Percentiles rank a stretch among this genome's conserved stretches.
Conservation (phyloP, 2,888 invertebrate species). For the Mimas tiliae region DNA sequence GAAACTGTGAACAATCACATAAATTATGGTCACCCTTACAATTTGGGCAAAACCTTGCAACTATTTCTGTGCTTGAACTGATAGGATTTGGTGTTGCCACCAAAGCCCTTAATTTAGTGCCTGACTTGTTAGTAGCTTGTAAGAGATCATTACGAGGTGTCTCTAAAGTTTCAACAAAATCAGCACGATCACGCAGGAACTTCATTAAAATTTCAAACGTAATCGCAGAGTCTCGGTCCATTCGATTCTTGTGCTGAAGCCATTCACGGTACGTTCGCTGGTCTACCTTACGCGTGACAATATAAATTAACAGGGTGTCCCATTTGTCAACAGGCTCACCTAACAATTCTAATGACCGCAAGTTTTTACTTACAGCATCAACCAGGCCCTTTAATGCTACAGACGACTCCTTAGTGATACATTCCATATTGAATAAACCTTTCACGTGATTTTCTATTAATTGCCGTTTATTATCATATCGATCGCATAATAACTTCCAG, state of each 20-base stretch:
- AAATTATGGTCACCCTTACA: too few species aligned
- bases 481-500: constrained; percentile 37
- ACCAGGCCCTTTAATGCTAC: not conserved
- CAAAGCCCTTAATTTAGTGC: too few species aligned
- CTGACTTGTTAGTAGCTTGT: too few species aligned
- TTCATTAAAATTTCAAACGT: not conserved
- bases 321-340: constrained; percentile 28
- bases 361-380: constrained; percentile 28
- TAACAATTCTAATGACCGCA: constrained; percentile 26
- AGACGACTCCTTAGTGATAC: constrained; percentile 1
- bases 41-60: too few species aligned
- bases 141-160: not conserved
- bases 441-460: constrained; percentile 21
- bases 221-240: not conserved
- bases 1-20: too few species aligned
- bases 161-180: constrained; percentile 19
- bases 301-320: constrained; percentile 28
- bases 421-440: not conserved
- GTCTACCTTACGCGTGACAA: constrained; percentile 28
- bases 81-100: too few species aligned
- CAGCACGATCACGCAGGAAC: constrained; percentile 10
- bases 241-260: constrained; percentile 27
- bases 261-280: constrained; percentile 29
- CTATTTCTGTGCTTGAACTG: too few species aligned
- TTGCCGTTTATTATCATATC: constrained; percentile 37